Evolutionary conservation across 2,888 invertebrate genomes (phyloP).

Genomic region (Falcaria lacertinaria): DNA sequence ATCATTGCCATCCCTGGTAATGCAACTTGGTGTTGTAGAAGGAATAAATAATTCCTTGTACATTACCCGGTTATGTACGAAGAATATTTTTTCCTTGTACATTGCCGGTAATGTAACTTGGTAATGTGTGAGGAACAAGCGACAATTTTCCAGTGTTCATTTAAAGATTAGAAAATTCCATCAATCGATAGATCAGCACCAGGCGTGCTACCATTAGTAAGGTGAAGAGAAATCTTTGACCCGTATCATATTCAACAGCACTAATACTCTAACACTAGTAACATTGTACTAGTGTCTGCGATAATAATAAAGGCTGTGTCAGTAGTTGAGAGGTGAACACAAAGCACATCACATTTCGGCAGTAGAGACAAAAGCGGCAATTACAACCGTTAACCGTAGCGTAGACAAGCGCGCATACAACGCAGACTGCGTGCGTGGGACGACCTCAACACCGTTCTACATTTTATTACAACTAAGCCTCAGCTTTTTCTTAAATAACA

Average conservation of each 20-base stretch:
- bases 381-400: slow-evolving; percentile 50
- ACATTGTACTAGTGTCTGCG: slow-evolving; percentile 26
- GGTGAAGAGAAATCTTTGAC: slow-evolving; percentile 32
- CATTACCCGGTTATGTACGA: too few relatives aligned
- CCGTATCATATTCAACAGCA: slow-evolving; percentile 26
- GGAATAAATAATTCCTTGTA: too few relatives aligned
- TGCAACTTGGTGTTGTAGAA: too few relatives aligned
- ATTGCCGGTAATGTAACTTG: too few relatives aligned
- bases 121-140: too few relatives aligned
- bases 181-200: too few relatives aligned
- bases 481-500: slow-evolving; percentile 34
- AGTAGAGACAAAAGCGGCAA: slow-evolving; percentile 69
- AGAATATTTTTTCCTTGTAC: too few relatives aligned
- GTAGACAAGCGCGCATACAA: background rate
- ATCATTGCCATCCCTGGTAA: too few relatives aligned
- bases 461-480: slow-evolving; percentile 24
- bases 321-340: slow-evolving; percentile 47
- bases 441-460: slow-evolving; percentile 16
- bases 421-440: slow-evolving; percentile 18
- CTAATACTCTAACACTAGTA: slow-evolving; percentile 18
- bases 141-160: too few relatives aligned
- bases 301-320: slow-evolving; percentile 49
- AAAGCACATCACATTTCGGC: slow-evolving; percentile 63
- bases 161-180: too few relatives aligned
- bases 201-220: background rate